Conservation (phyloP, 2,888 invertebrate species). For the Lucinisca nassula region DNA sequence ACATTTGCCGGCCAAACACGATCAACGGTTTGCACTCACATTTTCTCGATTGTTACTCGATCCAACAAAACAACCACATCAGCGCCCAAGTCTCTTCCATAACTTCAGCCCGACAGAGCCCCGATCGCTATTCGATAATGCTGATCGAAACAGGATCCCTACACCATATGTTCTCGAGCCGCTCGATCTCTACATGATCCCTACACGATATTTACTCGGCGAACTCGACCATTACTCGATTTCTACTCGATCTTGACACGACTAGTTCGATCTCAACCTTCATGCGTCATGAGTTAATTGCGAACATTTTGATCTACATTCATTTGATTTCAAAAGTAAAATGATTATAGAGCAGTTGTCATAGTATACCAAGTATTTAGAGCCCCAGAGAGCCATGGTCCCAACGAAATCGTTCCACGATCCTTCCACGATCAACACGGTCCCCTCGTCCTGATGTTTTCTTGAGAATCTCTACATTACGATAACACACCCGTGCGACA, state of each 20-base stretch:
- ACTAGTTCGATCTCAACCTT: neutral
- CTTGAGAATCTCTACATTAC: too few species aligned
- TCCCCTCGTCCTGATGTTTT: too few species aligned
- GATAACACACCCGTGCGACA: too few species aligned
- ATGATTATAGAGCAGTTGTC: too few species aligned
- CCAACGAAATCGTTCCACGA: too few species aligned
- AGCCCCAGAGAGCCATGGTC: too few species aligned
- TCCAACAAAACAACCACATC: slow-evolving; percentile 2
- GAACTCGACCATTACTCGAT: neutral
- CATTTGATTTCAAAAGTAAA: too few species aligned
- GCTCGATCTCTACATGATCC: neutral
- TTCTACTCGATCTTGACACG: neutral
- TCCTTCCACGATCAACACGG: too few species aligned
- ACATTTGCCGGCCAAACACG: neutral
- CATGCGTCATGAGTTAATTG: neutral
- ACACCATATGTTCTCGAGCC: neutral
- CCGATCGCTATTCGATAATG: slow-evolving; percentile 9
- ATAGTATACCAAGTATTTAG: too few species aligned
- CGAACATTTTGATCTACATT: too few species aligned
- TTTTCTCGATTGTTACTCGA: slow-evolving; percentile 8
- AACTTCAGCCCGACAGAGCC: slow-evolving; percentile 12
- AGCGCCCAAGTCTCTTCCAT: neutral
- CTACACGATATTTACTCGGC: neutral
- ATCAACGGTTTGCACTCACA: slow-evolving; percentile 1
- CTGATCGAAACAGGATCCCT: neutral